Percentiles rank a stretch among this genome's conserved stretches.
phyloP scores from a whole-genome alignment of 2,888 invertebrate species.

The Cosmopolites sordidus region DNA sequence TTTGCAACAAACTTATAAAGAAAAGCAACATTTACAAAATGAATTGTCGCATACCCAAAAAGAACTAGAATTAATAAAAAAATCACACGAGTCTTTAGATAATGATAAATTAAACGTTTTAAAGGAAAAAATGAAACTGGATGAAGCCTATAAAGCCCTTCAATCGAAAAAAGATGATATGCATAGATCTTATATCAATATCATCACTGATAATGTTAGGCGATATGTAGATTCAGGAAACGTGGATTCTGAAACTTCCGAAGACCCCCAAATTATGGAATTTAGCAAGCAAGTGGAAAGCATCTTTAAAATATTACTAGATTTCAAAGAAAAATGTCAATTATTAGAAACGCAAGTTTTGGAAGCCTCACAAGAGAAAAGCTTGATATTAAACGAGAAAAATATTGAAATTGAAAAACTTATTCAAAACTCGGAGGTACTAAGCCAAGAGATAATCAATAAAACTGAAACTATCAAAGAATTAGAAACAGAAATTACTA shows the following conservation, averaged over 20 bases:
- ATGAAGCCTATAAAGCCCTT: not conserved
- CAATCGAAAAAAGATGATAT: slow-evolving; percentile 14
- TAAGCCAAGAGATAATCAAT: slow-evolving; percentile 43
- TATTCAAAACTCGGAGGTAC: slow-evolving; percentile 42
- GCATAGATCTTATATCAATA: slow-evolving; percentile 37
- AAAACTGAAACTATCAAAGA: slow-evolving; percentile 48
- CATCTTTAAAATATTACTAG: slow-evolving; percentile 54
- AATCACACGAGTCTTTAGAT: slow-evolving; percentile 34
- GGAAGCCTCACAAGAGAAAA: slow-evolving; percentile 53
- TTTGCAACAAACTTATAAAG: not conserved
- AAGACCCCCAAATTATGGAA: slow-evolving; percentile 36
- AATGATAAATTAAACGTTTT: not conserved
- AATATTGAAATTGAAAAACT: slow-evolving; percentile 47
- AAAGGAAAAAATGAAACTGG: not conserved
- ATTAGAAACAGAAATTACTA: slow-evolving; percentile 57
- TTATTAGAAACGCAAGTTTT: slow-evolving; percentile 55
- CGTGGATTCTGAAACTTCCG: slow-evolving; percentile 25
- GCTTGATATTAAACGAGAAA: slow-evolving; percentile 41
- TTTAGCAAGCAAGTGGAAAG: slow-evolving; percentile 51
- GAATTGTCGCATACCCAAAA: slow-evolving; percentile 14
- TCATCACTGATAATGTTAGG: slow-evolving; percentile 36
- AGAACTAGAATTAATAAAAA: slow-evolving; percentile 24
- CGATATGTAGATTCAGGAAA: slow-evolving; percentile 31
- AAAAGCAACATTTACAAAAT: slow-evolving; percentile 34
- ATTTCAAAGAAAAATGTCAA: slow-evolving; percentile 59